Evolutionary conservation across 2,797 vertebrate genomes (phyloP), one percentile per base, ranked within the genome.

Genomic region (Catamblyrhynchus diadema): DNA sequence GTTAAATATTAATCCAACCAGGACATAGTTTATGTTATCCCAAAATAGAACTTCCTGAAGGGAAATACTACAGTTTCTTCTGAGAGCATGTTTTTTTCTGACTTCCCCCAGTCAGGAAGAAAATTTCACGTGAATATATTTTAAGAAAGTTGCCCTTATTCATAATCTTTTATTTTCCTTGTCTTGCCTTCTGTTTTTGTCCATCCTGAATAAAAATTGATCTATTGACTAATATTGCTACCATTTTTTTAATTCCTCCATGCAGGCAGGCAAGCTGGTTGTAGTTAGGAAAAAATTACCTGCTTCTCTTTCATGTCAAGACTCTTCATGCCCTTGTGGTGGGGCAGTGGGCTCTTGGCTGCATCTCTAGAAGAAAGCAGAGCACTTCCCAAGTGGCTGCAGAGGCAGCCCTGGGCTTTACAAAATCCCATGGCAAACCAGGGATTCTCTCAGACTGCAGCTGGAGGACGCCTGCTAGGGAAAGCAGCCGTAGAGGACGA

Each of bases 1-100:
- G 54, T 73, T 94, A 92, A 93, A 95, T 93, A 95, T 95, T 96
- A 94, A 94, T 92, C 66, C 90, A 88, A 86, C 67, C 32, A 81
- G 65, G 61, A 50, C 39, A 87, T 7, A 62, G 70, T 91, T 95
- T 95, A 91, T 84, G 56, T 59, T 88, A 70, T 70, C 70, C 92
- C 10, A 4, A 88, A 95, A 95, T 56, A 94, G 86, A 88, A 42
- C 41, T 94, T 95, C 77, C 92, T 93, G 92, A 84, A 80, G 44
- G 33, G 47, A 84, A 56, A 54, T 59, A 70, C 81, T 72, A 45
- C 21, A 17, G 11, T 90, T 94, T 93, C 70, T 81, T 92, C 74
- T 0, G 5, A 90, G 19, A 73, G 16, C 8, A 10, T 12, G 6
- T 1, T 73, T 72, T 92, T 80, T 72, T 6, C 61, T 72, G 35